phyloP scores from a whole-genome alignment of 2,888 invertebrate genomes.

The Notocelia uddmanniana region DNA sequence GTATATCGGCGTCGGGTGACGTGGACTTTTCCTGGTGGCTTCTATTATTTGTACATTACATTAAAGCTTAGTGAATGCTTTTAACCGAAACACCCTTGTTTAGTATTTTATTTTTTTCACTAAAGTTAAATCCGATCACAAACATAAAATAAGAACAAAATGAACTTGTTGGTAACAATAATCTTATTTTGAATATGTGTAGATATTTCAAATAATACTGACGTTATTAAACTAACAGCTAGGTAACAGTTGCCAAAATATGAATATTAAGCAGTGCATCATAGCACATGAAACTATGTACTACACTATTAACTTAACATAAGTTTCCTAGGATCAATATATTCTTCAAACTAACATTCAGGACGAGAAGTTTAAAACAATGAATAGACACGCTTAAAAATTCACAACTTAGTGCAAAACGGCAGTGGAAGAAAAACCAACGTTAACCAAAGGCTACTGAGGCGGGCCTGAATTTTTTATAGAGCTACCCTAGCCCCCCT shows the following conservation, averaged over 20 bases:
- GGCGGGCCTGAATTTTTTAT: conserved; percentile 80
- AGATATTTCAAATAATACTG: background rate
- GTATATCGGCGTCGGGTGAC: conserved; percentile 30
- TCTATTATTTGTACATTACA: conserved; percentile 17
- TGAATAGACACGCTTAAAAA: conserved; percentile 57
- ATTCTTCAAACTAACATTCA: conserved; percentile 5
- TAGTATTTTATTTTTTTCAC: background rate
- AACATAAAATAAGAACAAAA: background rate
- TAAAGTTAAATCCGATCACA: background rate
- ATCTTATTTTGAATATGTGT: background rate
- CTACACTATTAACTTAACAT: background rate
- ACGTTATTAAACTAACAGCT: background rate
- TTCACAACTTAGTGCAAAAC: conserved; percentile 59
- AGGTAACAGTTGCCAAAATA: background rate
- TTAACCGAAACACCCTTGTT: background rate
- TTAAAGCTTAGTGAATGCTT: background rate
- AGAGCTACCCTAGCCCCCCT: conserved; percentile 65
- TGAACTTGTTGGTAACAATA: no score
- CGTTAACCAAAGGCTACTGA: conserved; percentile 66
- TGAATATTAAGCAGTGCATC: no score
- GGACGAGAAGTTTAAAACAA: conserved; percentile 45
- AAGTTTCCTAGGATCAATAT: background rate
- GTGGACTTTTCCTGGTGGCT: conserved; percentile 13
- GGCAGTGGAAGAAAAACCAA: conserved; percentile 65
- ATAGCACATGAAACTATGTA: no score